Conservation (phyloP, 92 coral and sea anemone genomes). For the Scolanthus callimorphus region DNA sequence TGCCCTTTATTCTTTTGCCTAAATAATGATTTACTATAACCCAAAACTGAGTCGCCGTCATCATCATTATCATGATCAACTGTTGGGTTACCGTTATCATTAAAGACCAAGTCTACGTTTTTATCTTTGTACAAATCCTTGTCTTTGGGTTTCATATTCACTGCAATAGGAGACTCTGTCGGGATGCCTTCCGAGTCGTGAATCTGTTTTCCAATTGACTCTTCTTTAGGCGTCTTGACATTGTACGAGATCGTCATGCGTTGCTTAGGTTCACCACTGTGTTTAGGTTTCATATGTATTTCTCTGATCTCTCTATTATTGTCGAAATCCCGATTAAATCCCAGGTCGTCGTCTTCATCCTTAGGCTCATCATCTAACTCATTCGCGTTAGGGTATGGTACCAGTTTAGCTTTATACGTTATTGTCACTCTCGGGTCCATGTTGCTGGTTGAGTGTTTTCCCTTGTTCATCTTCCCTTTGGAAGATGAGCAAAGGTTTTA, state of each 20-base stretch:
- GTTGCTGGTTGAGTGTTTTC: too few relatives aligned
- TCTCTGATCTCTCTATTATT: too few relatives aligned
- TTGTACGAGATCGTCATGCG: slow-evolving; percentile 53
- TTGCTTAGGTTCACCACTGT: too few relatives aligned
- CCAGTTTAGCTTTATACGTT: too few relatives aligned
- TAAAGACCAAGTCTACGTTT: background rate
- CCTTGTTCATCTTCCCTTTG: background rate
- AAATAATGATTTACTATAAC: too few relatives aligned
- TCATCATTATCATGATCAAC: slow-evolving; percentile 11
- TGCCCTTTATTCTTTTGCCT: slow-evolving; percentile 5
- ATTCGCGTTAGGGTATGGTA: too few relatives aligned
- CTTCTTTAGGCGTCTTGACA: slow-evolving; percentile 33
- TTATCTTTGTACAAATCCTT: background rate
- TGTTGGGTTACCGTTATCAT: background rate
- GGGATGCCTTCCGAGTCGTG: background rate
- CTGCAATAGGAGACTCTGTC: background rate
- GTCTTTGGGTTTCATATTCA: background rate
- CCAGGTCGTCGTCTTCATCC: too few relatives aligned
- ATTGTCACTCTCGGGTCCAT: too few relatives aligned
- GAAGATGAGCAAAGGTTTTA: background rate
- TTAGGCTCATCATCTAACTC: too few relatives aligned
- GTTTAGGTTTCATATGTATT: too few relatives aligned
- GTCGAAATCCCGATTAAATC: too few relatives aligned
- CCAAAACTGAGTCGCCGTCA: background rate
- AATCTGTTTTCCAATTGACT: slow-evolving; percentile 28